Percentiles rank a stretch among this genome's conserved stretches.
Evolutionary conservation across 2,113 vertebrate genomes (phyloP).

Genomic region (Chinchilla lanigera): DNA sequence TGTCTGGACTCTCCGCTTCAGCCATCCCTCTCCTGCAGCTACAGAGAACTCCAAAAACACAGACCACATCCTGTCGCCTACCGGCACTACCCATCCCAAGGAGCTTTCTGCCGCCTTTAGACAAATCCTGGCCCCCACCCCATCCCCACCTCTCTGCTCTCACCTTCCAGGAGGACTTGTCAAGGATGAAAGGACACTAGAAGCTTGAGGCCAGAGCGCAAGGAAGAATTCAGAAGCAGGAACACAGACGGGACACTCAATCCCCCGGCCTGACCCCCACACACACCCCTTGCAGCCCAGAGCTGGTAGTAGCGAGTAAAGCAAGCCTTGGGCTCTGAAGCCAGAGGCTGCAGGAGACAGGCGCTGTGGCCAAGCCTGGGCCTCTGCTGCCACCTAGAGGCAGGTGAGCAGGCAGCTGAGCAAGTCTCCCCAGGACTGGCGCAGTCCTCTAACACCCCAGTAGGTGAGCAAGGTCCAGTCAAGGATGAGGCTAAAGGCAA

Average conservation of each 20-base stretch:
- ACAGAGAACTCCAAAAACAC: background rate
- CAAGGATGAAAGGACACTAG: background rate
- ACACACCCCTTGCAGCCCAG: background rate
- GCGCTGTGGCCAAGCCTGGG: background rate
- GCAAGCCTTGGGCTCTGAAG: fast-evolving
- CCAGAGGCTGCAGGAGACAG: fast-evolving
- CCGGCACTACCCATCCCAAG: background rate
- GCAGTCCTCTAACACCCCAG: background rate
- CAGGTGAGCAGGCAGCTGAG: background rate
- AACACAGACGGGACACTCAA: background rate
- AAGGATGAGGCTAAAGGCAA: background rate
- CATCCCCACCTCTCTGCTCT: background rate
- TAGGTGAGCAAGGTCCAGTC: background rate
- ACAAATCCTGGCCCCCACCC: background rate
- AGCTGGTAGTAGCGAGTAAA: background rate
- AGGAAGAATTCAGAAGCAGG: background rate
- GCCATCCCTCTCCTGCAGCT: background rate
- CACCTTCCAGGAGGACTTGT: background rate
- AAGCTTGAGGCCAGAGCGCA: background rate
- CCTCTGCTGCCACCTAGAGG: slow-evolving; percentile 76
- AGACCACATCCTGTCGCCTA: background rate
- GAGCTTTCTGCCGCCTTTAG: background rate
- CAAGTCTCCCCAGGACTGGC: background rate
- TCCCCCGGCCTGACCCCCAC: background rate
- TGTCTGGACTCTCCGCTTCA: background rate